Conservation (phyloP, 2,797 vertebrate species). For the Hapalemur alaotrensis region DNA sequence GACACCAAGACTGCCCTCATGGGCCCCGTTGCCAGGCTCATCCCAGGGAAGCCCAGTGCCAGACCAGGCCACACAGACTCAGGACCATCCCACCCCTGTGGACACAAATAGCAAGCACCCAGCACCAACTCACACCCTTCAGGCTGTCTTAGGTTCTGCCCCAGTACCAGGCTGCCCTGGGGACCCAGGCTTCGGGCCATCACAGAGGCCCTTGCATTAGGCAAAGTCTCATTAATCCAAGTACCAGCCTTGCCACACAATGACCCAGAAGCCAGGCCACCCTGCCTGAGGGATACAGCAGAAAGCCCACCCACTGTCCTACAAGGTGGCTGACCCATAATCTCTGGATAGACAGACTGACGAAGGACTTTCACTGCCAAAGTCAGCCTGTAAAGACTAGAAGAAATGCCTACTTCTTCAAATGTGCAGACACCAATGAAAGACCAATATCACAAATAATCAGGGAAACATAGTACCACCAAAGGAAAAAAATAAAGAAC, state of each 20-base stretch:
- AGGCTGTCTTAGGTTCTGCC: neutral
- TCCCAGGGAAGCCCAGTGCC: neutral
- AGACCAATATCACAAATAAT: neutral
- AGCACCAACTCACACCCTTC: neutral
- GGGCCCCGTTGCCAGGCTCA: neutral
- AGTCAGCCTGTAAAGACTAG: neutral
- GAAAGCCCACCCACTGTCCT: neutral
- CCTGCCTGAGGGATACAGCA: neutral
- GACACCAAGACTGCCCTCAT: neutral
- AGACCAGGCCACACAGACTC: neutral
- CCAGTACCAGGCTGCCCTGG: neutral
- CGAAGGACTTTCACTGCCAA: neutral
- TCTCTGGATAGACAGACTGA: neutral
- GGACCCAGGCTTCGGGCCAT: neutral
- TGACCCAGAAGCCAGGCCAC: neutral
- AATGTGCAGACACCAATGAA: neutral
- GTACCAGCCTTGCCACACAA: neutral
- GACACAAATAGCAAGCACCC: neutral
- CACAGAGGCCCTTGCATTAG: neutral
- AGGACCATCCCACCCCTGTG: neutral
- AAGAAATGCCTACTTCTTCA: neutral
- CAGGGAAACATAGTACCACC: neutral
- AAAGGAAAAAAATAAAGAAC: neutral
- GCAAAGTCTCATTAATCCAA: neutral
- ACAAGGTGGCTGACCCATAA: neutral